Evolutionary conservation across 2,113 vertebrate genomes (phyloP), one percentile per base, ranked within the genome.

Genomic region (Callopanchax toddi): DNA sequence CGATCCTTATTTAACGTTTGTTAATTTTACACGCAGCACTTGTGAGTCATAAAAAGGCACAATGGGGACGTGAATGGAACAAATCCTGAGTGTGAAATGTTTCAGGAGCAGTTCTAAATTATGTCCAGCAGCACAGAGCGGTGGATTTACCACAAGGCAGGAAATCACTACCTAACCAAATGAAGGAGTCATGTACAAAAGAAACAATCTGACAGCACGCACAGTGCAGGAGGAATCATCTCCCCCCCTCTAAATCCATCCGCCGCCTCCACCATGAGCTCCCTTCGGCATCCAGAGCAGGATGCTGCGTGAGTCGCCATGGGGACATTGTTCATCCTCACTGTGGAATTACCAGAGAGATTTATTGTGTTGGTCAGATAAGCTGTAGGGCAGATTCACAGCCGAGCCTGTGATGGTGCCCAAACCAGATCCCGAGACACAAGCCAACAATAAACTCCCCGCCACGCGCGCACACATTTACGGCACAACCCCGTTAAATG

Each of bases 321-420:
- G 15, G 66, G 44, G 42, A 62, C 58, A 50, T 62, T 39, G 11
- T 69, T 84, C 78, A 78, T 76, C 60, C 67, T 52, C 12, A 32
- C 49, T 44, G 44, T 67, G 52, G 71, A 76, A 80, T 82, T 63
- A 75, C 68, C 54, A 63, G 44, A 61, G 39, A 81, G 77, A 84
- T 79, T 86, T 86, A 77, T 69, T 64, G 76, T 50, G 34, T 50
- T 51, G 81, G 67, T 81, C 76, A 79, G 75, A 81, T 81, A 74
- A 84, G 74, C 83, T 67, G 59, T 54, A 55, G 56, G 54, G 57
- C 22, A 68, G 71, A 85, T 81, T 82, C 67, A 82, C 65, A 50
- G 60, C 52, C 11, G 69, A 76, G 61, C 43, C 37, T 45, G 63
- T 60, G 51, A 74, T 63, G 71, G 71, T 49, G 36, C 50, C 50